Conservation (phyloP, 2,113 vertebrate genomes). For the Pituophis catenifer region DNA sequence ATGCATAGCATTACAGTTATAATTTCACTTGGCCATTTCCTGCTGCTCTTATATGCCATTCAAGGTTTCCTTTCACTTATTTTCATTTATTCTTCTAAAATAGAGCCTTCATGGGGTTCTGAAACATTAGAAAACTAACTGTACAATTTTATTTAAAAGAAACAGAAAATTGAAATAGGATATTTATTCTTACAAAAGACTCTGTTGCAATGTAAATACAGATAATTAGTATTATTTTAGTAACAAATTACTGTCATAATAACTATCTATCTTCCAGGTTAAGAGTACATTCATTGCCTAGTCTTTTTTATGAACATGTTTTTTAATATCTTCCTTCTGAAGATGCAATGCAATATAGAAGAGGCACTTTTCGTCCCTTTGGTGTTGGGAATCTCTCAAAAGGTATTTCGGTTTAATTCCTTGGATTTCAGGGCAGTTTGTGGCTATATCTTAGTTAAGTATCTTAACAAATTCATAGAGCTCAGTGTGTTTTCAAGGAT, state of each 20-base stretch:
- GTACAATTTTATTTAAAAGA: background rate
- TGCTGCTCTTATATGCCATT: background rate
- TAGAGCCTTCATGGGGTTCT: background rate
- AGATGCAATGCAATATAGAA: background rate
- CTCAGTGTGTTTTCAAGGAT: background rate
- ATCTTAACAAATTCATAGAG: background rate
- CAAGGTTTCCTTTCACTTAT: background rate
- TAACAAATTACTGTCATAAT: background rate
- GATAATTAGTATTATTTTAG: background rate
- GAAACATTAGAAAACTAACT: background rate
- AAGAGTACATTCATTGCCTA: background rate
- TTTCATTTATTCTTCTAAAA: background rate
- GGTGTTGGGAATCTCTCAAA: background rate
- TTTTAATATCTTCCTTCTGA: background rate
- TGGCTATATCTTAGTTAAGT: background rate
- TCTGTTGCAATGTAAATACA: background rate
- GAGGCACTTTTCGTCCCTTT: background rate
- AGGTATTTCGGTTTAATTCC: background rate
- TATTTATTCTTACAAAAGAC: background rate
- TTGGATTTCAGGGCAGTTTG: background rate
- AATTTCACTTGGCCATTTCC: background rate
- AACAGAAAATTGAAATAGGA: background rate
- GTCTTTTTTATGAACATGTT: background rate
- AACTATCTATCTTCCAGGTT: background rate
- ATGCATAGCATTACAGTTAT: background rate